Percentiles rank a stretch among this genome's conserved stretches.
Evolutionary conservation across 2,888 invertebrate genomes (phyloP).

Genomic region (Rhamnusium bicolor): DNA sequence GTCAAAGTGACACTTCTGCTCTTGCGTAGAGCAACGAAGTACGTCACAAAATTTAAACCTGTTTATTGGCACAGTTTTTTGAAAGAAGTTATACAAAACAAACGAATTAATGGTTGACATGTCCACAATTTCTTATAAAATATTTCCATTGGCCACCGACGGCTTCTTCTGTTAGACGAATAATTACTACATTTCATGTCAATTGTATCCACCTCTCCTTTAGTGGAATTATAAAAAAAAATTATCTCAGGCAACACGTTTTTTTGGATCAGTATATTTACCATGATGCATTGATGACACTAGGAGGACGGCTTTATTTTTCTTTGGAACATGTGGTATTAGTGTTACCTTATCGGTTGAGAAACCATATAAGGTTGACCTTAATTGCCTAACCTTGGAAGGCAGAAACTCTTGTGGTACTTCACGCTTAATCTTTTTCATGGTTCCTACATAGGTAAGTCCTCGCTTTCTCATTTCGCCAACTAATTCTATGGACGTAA

Average conservation of each 20-base stretch:
- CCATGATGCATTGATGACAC: constrained; percentile 27
- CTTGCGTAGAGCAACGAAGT: too few relatives aligned
- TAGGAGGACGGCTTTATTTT: constrained; percentile 29
- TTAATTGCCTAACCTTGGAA: constrained; percentile 36
- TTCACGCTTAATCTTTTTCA: constrained; percentile 55
- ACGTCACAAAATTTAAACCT: too few relatives aligned
- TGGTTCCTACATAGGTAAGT: constrained; percentile 54
- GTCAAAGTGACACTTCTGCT: too few relatives aligned
- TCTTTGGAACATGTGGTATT: constrained; percentile 32
- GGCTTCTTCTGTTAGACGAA: too few relatives aligned
- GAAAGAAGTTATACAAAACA: too few relatives aligned
- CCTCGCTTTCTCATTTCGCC: constrained; percentile 44
- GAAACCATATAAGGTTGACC: constrained; percentile 50
- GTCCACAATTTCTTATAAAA: too few relatives aligned
- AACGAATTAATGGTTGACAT: too few relatives aligned
- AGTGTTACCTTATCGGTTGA: constrained; percentile 31
- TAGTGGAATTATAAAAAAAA: neutral
- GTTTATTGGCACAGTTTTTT: too few relatives aligned
- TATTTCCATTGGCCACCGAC: too few relatives aligned
- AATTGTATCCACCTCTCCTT: neutral
- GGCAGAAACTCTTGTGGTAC: constrained; percentile 51
- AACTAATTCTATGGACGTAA: constrained; percentile 58
- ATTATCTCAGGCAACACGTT: neutral
- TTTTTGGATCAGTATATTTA: constrained; percentile 1
- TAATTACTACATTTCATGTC: neutral